Conservation (phyloP, 1,140 invertebrate genomes). For the Heterodera carotae region DNA sequence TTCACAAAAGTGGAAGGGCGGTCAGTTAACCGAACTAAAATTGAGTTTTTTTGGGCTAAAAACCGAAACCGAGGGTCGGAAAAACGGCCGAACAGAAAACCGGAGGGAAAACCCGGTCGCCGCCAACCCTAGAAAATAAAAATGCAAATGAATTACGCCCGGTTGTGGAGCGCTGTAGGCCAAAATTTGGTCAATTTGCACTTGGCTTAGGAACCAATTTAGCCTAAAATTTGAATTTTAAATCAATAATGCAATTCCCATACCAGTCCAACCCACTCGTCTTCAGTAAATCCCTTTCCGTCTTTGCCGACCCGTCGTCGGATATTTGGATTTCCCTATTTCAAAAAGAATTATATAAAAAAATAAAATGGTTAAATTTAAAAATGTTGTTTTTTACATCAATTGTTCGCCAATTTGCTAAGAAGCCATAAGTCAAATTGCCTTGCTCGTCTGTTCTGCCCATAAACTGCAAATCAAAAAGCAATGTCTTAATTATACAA, state of each 20-base stretch:
- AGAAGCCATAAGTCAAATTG: conserved; percentile 37
- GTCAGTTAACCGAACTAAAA: too few relatives aligned
- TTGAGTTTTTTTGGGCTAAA: too few relatives aligned
- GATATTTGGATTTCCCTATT: conserved; percentile 45
- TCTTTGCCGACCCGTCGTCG: conserved; percentile 39
- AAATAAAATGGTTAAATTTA: not conserved
- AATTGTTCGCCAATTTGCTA: conserved; percentile 44
- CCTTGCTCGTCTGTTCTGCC: conserved; percentile 59
- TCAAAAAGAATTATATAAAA: conserved; percentile 16
- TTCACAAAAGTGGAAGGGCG: too few relatives aligned
- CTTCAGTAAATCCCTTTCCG: conserved; percentile 40
- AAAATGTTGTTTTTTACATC: conserved; percentile 29
- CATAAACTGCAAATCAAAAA: conserved; percentile 43
- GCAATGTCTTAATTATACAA: too few relatives aligned
- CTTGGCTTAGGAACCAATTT: conserved; percentile 35
- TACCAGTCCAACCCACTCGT: not conserved
- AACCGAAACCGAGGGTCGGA: too few relatives aligned
- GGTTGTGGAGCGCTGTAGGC: conserved; percentile 38
- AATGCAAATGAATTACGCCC: conserved; percentile 6
- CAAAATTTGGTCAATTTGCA: conserved; percentile 43
- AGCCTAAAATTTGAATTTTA: conserved; percentile 6
- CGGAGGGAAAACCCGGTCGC: too few relatives aligned
- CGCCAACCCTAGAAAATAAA: too few relatives aligned
- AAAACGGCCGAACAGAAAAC: too few relatives aligned
- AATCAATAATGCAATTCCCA: not conserved